A percentile compares a stretch with the other conserved stretches of the same genome.
Evolutionary conservation across 2,113 vertebrate genomes (phyloP).

Genomic region (Gymnarchus niloticus): DNA sequence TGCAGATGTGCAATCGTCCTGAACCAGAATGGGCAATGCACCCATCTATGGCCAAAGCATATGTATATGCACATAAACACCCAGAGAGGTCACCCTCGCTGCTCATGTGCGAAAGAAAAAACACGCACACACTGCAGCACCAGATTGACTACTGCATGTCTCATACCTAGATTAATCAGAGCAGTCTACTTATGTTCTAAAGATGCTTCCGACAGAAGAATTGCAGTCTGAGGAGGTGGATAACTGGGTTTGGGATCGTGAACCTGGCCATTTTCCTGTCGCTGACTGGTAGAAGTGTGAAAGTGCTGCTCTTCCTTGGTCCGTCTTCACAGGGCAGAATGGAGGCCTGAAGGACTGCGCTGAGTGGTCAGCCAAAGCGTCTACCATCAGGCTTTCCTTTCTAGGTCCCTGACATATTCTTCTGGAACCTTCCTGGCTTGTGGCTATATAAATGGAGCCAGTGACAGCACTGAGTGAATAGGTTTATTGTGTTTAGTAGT

Average conservation of each 20-base stretch:
- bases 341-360: neutral
- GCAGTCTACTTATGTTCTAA: neutral
- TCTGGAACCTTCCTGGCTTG: neutral
- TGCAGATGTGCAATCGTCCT: neutral
- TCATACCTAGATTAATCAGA: neutral
- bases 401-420: neutral
- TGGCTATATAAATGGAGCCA: too few relatives aligned
- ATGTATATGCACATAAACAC: neutral
- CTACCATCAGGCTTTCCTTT: neutral
- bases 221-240: neutral
- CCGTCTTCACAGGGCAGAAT: neutral
- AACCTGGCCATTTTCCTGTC: neutral
- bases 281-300: too few relatives aligned
- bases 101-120: neutral
- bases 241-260: neutral
- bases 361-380: neutral
- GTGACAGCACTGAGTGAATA: neutral
- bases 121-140: neutral
- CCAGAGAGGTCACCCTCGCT: neutral
- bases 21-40: neutral
- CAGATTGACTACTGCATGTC: neutral
- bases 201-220: neutral
- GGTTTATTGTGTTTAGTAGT: too few relatives aligned
- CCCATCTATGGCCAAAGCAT: neutral
- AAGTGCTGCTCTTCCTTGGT: neutral